phyloP scores from a whole-genome alignment of 2,113 vertebrate genomes.

The Eubucco bourcierii region DNA sequence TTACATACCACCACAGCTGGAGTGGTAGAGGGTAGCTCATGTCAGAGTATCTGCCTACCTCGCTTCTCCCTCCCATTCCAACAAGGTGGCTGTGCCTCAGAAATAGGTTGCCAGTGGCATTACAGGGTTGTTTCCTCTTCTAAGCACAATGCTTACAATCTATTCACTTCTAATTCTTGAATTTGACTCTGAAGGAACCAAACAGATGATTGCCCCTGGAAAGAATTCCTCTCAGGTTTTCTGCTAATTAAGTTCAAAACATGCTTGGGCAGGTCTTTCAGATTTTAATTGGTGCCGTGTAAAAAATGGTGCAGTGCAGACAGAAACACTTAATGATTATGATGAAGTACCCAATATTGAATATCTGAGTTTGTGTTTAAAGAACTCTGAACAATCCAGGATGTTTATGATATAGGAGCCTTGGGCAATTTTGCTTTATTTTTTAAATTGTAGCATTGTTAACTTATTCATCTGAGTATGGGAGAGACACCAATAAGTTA shows the following conservation, averaged over 20 bases:
- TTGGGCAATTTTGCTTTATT: background rate
- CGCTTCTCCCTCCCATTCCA: background rate
- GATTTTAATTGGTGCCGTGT: background rate
- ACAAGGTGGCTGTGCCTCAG: background rate
- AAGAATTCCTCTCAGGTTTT: slow-evolving; percentile 9
- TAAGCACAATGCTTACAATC: background rate
- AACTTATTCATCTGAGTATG: background rate
- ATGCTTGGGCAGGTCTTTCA: background rate
- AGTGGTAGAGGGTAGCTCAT: background rate
- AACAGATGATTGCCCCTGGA: background rate
- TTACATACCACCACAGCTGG: background rate
- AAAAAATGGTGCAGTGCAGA: background rate
- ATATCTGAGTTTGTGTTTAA: background rate
- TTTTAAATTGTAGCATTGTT: background rate
- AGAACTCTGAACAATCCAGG: background rate
- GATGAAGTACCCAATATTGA: background rate
- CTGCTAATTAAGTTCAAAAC: background rate
- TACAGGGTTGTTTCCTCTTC: background rate
- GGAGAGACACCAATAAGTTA: background rate
- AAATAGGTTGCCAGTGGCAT: background rate
- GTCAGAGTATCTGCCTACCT: background rate
- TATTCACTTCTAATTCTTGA: background rate
- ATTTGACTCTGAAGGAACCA: background rate
- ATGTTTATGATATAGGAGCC: background rate
- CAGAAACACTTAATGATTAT: background rate